Evolutionary conservation across 2,113 vertebrate genomes (phyloP), one percentile per base, ranked within the genome.

Genomic region (Trochalopteron elliotii): DNA sequence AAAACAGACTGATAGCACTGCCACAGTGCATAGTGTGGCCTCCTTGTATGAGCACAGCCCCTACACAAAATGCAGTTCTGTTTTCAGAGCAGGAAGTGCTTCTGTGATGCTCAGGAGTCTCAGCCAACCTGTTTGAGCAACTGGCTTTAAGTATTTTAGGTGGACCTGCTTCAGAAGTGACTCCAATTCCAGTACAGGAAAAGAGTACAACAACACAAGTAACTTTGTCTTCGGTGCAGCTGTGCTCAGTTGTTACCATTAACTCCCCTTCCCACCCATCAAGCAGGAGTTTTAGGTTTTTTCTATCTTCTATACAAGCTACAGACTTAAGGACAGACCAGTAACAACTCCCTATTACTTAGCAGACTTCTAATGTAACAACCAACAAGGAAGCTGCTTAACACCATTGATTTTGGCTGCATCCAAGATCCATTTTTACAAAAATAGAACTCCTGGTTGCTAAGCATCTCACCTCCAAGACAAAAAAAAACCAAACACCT

Each of bases 361-460:
- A 40, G 53, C 23, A 69, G 67, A 9, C 53, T 56, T 53, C 27
- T 56, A 67, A 63, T 22, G 9, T 9, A 72, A 45, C 15, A 83
- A 44, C 27, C 80, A 74, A 64, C 30, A 86, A 53, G 24, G 56
- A 33, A 83, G 60, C 23, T 47, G 28, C 20, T 76, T 52, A 83
- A 87, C 19, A 79, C 3, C 20, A 75, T 33, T 10, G 70, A 42
- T 35, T 91, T 63, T 68, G 22, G 57, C 61, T 45, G n/a, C 40
- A 22, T 11, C 11, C 35, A 89, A 88, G 64, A 95, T 67, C 11
- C 3, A 18, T 60, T 91, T 84, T 44, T 40, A 76, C n/a, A 91
- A 70, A 95, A 87, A 82, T 6, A 93, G 63, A 85, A 76, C 81
- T 85, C 64, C 39, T 74, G 42, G 82, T 86, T 96, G 82, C 92